phyloP scores from a whole-genome alignment of 1,140 invertebrate genomes.

The Ceratina australensis region DNA sequence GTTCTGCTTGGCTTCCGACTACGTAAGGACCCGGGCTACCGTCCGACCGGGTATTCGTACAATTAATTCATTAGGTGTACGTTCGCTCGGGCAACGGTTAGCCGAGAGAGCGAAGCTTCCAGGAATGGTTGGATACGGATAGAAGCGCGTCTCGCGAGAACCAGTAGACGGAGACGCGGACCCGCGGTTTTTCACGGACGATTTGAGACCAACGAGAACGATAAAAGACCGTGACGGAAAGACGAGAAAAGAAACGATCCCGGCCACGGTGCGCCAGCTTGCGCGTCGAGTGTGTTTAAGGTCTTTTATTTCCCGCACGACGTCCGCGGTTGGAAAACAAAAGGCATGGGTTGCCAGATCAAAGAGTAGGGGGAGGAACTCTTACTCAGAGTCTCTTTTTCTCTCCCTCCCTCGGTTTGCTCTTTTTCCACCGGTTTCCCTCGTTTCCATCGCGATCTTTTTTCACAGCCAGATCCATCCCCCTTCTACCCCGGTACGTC shows the following conservation, averaged over 20 bases:
- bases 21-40: no score
- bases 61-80: no score
- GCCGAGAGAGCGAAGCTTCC: no score
- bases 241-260: constrained; percentile 29
- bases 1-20: no score
- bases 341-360: constrained; percentile 59
- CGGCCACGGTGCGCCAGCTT: not conserved
- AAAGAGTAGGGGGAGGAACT: constrained; percentile 56
- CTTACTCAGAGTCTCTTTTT: constrained; percentile 29
- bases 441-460: constrained; percentile 1
- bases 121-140: not conserved
- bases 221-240: constrained; percentile 41
- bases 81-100: no score
- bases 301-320: constrained; percentile 62
- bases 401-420: not conserved
- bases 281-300: constrained; percentile 55
- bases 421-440: constrained; percentile 5
- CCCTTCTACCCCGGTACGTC: no score
- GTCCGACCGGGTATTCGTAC: no score
- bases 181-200: constrained; percentile 47
- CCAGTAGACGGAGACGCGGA: constrained; percentile 25
- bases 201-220: constrained; percentile 46
- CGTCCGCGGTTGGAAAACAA: constrained; percentile 64
- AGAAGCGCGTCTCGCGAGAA: constrained; percentile 3
- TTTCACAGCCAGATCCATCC: not conserved